phyloP scores from a whole-genome alignment of 2,113 vertebrate species.

The Brachyistius frenatus region DNA sequence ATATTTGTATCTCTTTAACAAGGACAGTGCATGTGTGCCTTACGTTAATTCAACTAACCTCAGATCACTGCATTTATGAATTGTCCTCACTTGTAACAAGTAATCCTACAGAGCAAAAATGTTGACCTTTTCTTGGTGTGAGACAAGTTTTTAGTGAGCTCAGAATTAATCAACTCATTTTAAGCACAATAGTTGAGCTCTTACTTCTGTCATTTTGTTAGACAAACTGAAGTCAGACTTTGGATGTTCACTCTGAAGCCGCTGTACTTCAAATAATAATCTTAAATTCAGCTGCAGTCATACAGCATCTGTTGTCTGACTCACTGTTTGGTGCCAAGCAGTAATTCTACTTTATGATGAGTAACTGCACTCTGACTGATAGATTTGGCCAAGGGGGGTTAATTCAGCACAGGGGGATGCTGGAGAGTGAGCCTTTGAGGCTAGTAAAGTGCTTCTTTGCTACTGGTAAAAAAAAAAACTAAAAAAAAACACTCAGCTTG shows the following conservation, averaged over 20 bases:
- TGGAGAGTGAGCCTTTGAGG: conserved; percentile 35
- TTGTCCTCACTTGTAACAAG: neutral
- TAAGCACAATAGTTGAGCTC: conserved; percentile 1
- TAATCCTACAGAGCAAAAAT: neutral
- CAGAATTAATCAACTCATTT: neutral
- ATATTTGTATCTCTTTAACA: neutral
- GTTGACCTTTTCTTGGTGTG: neutral
- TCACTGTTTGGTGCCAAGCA: conserved; percentile 30
- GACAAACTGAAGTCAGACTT: conserved; percentile 22
- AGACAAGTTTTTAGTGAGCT: neutral
- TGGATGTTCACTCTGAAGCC: conserved; percentile 1
- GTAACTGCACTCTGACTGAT: conserved; percentile 28
- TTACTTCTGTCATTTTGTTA: neutral
- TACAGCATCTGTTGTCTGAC: conserved; percentile 44
- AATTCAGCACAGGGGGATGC: conserved; percentile 53
- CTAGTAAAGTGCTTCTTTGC: conserved; percentile 22
- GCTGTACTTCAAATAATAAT: conserved; percentile 8
- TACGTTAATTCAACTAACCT: neutral
- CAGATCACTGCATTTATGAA: neutral
- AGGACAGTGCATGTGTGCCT: neutral
- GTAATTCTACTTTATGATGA: conserved; percentile 33
- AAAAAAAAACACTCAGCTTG: neutral
- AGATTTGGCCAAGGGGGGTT: conserved; percentile 24
- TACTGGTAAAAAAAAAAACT: conserved; percentile 29
- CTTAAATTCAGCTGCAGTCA: conserved; percentile 16